Evolutionary conservation across 2,113 vertebrate species (phyloP).

Genomic region (Pelecanoides urinatrix): DNA sequence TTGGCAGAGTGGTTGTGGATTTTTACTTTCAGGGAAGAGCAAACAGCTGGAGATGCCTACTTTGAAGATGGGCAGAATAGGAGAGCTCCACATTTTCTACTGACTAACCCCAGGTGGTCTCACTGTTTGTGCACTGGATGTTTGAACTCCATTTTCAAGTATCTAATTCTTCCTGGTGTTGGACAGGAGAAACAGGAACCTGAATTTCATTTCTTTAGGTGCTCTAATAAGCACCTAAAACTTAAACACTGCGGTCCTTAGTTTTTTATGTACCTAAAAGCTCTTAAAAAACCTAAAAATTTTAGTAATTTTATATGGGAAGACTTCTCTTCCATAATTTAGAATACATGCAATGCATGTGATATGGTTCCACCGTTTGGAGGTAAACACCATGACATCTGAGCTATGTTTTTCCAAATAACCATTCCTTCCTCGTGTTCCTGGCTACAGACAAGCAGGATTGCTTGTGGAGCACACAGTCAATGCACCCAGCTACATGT

Average conservation of each 20-base stretch:
- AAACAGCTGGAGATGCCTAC: neutral
- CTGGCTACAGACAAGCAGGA: neutral
- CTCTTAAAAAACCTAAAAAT: neutral
- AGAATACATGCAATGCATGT: neutral
- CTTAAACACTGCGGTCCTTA: neutral
- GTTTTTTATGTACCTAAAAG: neutral
- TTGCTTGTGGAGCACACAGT: neutral
- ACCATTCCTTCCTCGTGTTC: neutral
- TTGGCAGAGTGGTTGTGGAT: neutral
- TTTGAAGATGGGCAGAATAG: neutral
- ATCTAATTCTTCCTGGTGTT: neutral
- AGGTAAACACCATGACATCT: neutral
- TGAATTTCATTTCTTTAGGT: neutral
- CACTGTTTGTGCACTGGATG: neutral
- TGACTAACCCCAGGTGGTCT: neutral
- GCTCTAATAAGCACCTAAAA: neutral
- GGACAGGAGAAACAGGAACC: neutral
- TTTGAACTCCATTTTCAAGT: neutral
- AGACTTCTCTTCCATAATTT: neutral
- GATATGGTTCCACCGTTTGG: neutral
- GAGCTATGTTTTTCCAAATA: neutral
- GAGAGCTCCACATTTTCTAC: neutral
- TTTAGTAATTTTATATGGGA: neutral
- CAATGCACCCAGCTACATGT: neutral
- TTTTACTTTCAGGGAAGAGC: neutral